Conservation (phyloP, 2,113 vertebrate genomes). For the Mystacornis crossleyi region DNA sequence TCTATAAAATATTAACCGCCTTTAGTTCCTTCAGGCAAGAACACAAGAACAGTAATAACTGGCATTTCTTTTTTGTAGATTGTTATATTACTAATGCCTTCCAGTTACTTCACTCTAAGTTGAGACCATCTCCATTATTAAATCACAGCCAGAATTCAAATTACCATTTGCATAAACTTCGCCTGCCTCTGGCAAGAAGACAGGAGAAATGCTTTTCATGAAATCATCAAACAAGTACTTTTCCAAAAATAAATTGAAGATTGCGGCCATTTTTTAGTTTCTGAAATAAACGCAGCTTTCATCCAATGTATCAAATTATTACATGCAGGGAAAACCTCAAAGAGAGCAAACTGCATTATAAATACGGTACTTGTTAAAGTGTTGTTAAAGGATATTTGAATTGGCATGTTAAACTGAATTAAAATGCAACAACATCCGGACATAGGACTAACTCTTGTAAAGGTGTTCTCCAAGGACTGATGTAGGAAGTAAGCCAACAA, state of each 20-base stretch:
- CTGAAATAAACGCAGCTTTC: slow-evolving; percentile 16
- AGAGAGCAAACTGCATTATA: not conserved
- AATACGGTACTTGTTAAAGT: not conserved
- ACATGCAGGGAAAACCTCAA: not conserved
- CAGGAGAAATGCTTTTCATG: not conserved
- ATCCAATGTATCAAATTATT: not conserved
- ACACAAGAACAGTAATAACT: not conserved
- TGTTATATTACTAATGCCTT: not conserved
- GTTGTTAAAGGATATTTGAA: slow-evolving; percentile 22
- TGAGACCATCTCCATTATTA: slow-evolving; percentile 8
- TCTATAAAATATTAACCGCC: slow-evolving; percentile 16
- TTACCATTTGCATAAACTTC: slow-evolving; percentile 40
- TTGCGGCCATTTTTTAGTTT: not conserved
- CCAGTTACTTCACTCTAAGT: not conserved
- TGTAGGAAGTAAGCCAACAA: not conserved
- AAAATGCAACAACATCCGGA: not conserved
- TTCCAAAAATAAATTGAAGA: slow-evolving; percentile 18
- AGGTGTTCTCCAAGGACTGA: not conserved
- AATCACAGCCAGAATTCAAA: not conserved
- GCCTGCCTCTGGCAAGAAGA: slow-evolving; percentile 17
- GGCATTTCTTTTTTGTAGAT: not conserved
- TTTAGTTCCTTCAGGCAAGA: slow-evolving; percentile 18
- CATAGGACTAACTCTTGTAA: not conserved
- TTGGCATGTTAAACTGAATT: not conserved
- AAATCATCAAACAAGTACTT: slow-evolving; percentile 29